phyloP scores from a whole-genome alignment of 2,113 vertebrate genomes.

The Podarcis raffonei region DNA sequence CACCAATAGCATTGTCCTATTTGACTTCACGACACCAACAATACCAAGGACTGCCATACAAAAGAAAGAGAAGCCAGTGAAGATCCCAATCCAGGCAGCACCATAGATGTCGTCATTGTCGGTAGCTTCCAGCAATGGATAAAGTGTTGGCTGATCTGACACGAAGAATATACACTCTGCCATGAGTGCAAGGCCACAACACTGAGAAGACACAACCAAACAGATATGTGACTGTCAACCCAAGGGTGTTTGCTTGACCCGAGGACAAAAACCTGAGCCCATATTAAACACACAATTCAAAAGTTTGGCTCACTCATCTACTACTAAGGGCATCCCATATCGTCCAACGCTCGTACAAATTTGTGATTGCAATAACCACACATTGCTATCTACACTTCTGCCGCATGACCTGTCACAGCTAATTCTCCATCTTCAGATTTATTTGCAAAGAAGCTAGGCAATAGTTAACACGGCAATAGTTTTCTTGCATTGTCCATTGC shows the following conservation, averaged over 20 bases:
- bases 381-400: not conserved
- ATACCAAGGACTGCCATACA: slow-evolving; percentile 78
- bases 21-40: slow-evolving; percentile 73
- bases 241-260: not conserved
- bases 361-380: not conserved
- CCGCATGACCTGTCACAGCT: no score
- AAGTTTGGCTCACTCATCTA: not conserved
- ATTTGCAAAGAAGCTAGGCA: not conserved
- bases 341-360: not conserved
- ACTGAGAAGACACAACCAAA: slow-evolving; percentile 58
- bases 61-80: slow-evolving; percentile 80
- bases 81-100: slow-evolving; percentile 84
- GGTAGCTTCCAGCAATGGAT: slow-evolving; percentile 76
- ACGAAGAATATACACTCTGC: slow-evolving; percentile 85
- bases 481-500: not conserved
- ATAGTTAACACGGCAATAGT: not conserved
- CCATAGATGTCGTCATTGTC: slow-evolving; percentile 73
- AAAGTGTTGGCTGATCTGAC: slow-evolving; percentile 66
- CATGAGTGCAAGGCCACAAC: slow-evolving; percentile 79
- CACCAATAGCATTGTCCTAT: slow-evolving; percentile 73
- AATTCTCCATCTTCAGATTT: not conserved
- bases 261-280: not conserved
- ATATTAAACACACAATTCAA: not conserved
- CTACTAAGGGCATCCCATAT: not conserved
- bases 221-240: not conserved